Evolutionary conservation across 2,113 vertebrate species (phyloP), one percentile per base, ranked within the genome.

Genomic region (Cephalopterus ornatus): DNA sequence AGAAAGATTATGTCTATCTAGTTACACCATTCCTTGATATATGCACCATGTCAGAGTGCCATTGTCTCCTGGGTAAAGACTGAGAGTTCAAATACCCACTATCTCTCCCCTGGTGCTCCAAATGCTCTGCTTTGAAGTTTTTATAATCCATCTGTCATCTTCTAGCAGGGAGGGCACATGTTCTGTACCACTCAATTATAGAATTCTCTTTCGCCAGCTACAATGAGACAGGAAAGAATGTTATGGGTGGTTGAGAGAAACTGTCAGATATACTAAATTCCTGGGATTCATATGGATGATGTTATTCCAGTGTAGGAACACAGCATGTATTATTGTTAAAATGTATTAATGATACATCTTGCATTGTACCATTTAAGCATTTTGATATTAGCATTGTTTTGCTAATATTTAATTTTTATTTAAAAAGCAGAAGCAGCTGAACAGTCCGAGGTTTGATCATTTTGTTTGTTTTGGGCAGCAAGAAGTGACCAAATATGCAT

Each of bases 131-230:
- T 99, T 99, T 99, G 99, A 99, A 99, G 99, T 99, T 99, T 99
- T 99, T 99, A 99, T 99, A 99, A 99, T 99, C 99, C 99, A 99
- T 99, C 99, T 99, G 99, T 99, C 99, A 99, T 99, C 99, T 99
- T 98, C 98, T 97, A 99, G 99, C 98, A 98, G 98, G 99, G 99
- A 99, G 99, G 99, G 99, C 98, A 98, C 99, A 98, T 99, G 99
- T 99, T 99, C 98, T 98, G 98, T 98, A 99, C 99, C 98, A 98
- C 99, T 99, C 99, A 99, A 99, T 99, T 99, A 99, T 98, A 98
- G 98, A 98, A 98, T 98, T 98, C 98, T 99, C 98, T 98, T 99
- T 98, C 98, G 98, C 99, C 98, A 97, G 98, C 98, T 97, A 99
- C 98, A 98, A 98, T 98, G 98, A 99, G 98, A 98, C 98, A 98